Evolutionary conservation across 2,888 invertebrate genomes (phyloP).

Genomic region (Pilophorus perplexus): DNA sequence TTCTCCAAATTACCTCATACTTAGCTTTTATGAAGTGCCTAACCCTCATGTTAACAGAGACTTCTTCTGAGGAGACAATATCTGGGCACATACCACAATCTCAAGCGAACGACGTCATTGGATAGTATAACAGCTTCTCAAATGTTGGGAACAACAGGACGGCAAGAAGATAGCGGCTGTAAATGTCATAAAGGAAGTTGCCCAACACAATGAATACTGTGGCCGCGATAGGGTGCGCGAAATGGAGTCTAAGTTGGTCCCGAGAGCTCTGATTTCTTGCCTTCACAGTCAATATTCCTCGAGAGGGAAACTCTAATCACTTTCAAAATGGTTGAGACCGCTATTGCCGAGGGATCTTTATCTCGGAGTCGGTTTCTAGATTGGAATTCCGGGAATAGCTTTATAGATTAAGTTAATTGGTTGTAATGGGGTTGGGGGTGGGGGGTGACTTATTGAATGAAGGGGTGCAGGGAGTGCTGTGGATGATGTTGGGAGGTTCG

Average conservation of each 20-base stretch:
- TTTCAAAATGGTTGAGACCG: not conserved
- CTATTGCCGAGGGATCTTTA: not conserved
- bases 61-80: too few relatives aligned
- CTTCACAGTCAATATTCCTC: not conserved
- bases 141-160: too few relatives aligned
- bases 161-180: too few relatives aligned
- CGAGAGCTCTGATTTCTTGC: not conserved
- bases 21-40: too few relatives aligned
- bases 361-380: not conserved
- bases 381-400: slow-evolving; percentile 21
- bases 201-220: not conserved
- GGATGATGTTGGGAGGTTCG: slow-evolving; percentile 4
- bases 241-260: too few relatives aligned
- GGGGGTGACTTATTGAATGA: slow-evolving; percentile 6
- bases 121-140: too few relatives aligned
- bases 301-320: not conserved
- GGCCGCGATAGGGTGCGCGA: not conserved
- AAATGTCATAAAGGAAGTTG: too few relatives aligned
- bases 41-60: too few relatives aligned
- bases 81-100: too few relatives aligned
- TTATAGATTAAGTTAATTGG: slow-evolving; percentile 21
- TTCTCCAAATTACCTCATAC: too few relatives aligned
- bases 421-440: not conserved
- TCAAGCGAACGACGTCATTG: too few relatives aligned
- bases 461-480: not conserved